These are phyloP conservation scores for Popillia japonica DNA, from an alignment of 1,140 invertebrate genomes.

Conservation along the genomic window DNA sequence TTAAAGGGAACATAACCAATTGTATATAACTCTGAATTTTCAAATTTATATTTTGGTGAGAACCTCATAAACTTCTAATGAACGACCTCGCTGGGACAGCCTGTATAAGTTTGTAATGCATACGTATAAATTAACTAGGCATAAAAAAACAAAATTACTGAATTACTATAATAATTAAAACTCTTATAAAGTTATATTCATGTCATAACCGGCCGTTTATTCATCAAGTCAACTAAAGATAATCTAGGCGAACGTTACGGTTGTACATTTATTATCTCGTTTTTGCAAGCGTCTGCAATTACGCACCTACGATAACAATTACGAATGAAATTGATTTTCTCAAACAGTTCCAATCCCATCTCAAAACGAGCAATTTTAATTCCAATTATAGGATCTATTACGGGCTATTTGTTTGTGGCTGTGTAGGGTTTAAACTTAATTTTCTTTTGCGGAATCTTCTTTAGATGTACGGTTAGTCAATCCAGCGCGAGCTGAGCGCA, in stretches of 20 bases:
- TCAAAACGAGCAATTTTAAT: constrained; percentile 42
- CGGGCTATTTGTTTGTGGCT: constrained; percentile 40
- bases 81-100: too few species aligned
- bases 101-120: too few species aligned
- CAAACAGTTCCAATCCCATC: constrained; percentile 29
- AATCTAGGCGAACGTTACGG: neutral
- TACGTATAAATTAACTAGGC: too few species aligned
- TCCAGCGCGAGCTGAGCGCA: too few species aligned
- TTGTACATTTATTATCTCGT: neutral
- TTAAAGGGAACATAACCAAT: too few species aligned
- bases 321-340: constrained; percentile 40
- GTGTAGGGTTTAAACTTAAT: constrained; percentile 37
- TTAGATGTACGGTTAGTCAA: neutral
- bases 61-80: too few species aligned
- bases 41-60: too few species aligned
- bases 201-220: neutral
- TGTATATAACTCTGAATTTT: too few species aligned
- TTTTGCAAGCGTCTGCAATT: constrained; percentile 17
- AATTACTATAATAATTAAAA: neutral
- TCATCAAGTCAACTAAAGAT: neutral
- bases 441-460: constrained; percentile 21
- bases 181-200: neutral
- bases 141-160: too few species aligned
- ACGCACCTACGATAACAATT: constrained; percentile 42
- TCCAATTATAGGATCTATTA: constrained; percentile 41